These are phyloP conservation scores for Pogonognathellus flavescens DNA, from an alignment of 1,140 invertebrate species.

Conservation along the genomic window DNA sequence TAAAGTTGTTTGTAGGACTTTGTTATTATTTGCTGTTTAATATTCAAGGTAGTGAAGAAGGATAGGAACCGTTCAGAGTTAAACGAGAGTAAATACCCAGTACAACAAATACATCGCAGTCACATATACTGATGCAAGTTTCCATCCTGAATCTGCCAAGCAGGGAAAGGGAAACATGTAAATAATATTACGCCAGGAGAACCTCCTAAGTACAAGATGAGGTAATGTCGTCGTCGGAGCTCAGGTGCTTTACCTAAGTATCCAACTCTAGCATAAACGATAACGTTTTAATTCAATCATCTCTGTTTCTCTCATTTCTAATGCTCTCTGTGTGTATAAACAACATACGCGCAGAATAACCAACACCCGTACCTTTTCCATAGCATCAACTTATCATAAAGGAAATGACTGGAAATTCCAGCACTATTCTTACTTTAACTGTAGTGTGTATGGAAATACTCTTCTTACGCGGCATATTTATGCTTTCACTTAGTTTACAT, in stretches of 20 bases:
- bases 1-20: conserved; percentile 7
- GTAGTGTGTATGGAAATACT: too few relatives aligned
- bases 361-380: too few relatives aligned
- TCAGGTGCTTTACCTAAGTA: conserved; percentile 14
- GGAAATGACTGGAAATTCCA: background rate
- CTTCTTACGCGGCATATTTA: background rate
- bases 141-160: too few relatives aligned
- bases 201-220: background rate
- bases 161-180: conserved; percentile 11
- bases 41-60: conserved; percentile 9
- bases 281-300: conserved; percentile 25
- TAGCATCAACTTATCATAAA: background rate
- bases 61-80: background rate
- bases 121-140: too few relatives aligned
- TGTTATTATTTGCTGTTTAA: conserved; percentile 16
- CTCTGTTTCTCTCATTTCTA: conserved; percentile 14
- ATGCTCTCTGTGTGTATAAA: too few relatives aligned
- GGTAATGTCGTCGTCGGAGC: background rate
- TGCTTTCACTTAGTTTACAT: conserved; percentile 17
- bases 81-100: conserved; percentile 16
- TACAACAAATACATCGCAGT: background rate
- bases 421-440: background rate
- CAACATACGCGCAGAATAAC: too few relatives aligned
- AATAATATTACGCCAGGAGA: conserved; percentile 33
- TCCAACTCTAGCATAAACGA: too few relatives aligned